A percentile compares a stretch with the other conserved stretches of the same genome.
phyloP scores from a whole-genome alignment of 2,797 vertebrate genomes.

The Oreonectes daqikongensis region DNA sequence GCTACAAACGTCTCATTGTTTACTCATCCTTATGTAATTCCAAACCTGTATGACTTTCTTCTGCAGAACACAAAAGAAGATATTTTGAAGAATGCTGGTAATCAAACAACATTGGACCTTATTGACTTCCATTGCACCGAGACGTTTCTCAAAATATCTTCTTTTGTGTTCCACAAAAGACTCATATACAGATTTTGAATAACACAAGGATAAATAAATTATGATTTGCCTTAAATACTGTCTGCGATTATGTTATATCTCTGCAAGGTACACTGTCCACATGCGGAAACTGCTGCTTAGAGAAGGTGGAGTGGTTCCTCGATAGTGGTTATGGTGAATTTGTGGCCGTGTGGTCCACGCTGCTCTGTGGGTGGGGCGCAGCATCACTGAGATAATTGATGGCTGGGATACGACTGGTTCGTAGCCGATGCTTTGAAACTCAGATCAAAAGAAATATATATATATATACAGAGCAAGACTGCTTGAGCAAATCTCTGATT shows the following conservation, averaged over 20 bases:
- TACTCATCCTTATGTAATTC: no score
- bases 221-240: no score
- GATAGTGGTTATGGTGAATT: slow-evolving; percentile 53
- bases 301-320: slow-evolving; percentile 20
- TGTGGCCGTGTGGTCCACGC: slow-evolving; percentile 54
- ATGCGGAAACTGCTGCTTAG: background rate
- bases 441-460: slow-evolving; percentile 54
- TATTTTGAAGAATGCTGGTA: no score
- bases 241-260: background rate
- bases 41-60: no score
- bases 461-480: slow-evolving; percentile 16
- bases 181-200: no score
- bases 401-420: slow-evolving; percentile 40
- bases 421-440: slow-evolving; percentile 17
- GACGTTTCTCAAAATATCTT: no score
- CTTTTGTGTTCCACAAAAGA: no score
- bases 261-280: background rate
- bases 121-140: no score
- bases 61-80: no score
- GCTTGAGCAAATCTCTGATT: slow-evolving; percentile 52
- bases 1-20: no score
- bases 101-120: no score
- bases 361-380: slow-evolving; percentile 56
- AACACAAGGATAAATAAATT: no score
- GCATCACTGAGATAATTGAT: slow-evolving; percentile 60